Base-by-base conservation (phyloP, 2,888 invertebrate genomes). In the Epinotia bilunana region DNA sequence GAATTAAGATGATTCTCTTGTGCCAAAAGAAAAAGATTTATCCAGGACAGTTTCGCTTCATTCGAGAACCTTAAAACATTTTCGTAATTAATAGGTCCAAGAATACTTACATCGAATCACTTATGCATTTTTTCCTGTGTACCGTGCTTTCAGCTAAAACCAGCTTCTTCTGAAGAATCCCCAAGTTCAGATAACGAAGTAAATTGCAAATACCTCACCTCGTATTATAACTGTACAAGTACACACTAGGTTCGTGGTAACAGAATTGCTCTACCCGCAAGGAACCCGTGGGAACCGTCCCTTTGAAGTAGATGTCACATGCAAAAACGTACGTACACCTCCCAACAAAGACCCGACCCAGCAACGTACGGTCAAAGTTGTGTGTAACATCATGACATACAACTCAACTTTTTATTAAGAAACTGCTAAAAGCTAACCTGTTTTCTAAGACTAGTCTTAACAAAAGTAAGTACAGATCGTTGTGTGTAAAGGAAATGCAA, bases 161-260 rank as follows among this genome's bases (percentile, higher is more conserved):
- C n/a, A 53, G 53, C n/a, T 1, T 5, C n/a, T 53, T 5, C n/a
- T 53, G 16, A 53, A 53, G n/a, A 53, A 53, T 53, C 1, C 7
- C 53, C 16, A 0, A 53, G 53, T n/a, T 6, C 2, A n/a, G 53
- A n/a, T 49, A n/a, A 2, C n/a, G n/a, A 7, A 53, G 49, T 53
- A n/a, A 53, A 53, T n/a, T 53, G n/a, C 53, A 53, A 53, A 53
- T 53, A 53, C 53, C 53, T 53, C n/a, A n/a, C 53, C 53, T 5
- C 7, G 53, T 53, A 16, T 49, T 49, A 43, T 12, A 12, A 43
- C 11, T 33, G 7, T 39, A 39, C 39, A 39, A 9, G 39, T 33
- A 33, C 7, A 33, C 33, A 9, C 39, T 46, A 53, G 5, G 53
- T 53, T 53, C 53, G 53, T n/a, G n/a, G 6, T 53, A 53, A 16